Evolutionary conservation across 2,113 vertebrate species (phyloP), one percentile per base, ranked within the genome.

Genomic region (Dunckerocampus dactyliophorus): DNA sequence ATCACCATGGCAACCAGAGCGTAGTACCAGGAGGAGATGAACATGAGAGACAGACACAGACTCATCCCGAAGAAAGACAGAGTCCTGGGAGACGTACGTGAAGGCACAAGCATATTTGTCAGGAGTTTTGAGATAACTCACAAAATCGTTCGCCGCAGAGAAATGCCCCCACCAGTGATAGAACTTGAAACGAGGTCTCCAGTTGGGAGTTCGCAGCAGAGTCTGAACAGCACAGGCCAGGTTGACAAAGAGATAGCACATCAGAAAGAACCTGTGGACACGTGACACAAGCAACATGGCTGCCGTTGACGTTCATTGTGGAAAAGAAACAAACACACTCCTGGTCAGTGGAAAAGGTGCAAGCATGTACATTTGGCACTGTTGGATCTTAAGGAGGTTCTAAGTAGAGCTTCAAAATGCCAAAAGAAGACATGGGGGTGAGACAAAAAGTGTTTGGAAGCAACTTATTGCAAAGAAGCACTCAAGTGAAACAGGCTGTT

Each of bases 201-300:
- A 98, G 84, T 95, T 98, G 47, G 96, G 96, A 0, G 96, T 95
- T 7, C 92, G 87, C 20, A 98, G 79, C 65, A 98, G 88, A 0
- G 96, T 98, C 82, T 98, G 96, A 42, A 98, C 88, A 0, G 96
- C 95, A 58, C 96, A 98, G n/a, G 96, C 96, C 90, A 98, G 82
- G 86, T 98, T 98, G 60, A 98, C 95, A 74, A 98, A 98, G 81
- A 98, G 89, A 75, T 98, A 98, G 75, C 95, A 98, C 96, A 98
- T 98, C 62, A 98, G 92, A 84, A 98, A 98, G 83, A 98, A 98
- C 95, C 95, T 96, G 85, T 49, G 52, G 6, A 55, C 37, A 55
- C 39, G 53, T 19, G 19, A 51, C 3, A 62, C 6, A 55, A 45
- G 3, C 20, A 12, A 46, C 9, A 16, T n/a, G n/a, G n/a, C n/a